Evolutionary conservation across 2,113 vertebrate species (phyloP).

Genomic region (Gyps fulvus): DNA sequence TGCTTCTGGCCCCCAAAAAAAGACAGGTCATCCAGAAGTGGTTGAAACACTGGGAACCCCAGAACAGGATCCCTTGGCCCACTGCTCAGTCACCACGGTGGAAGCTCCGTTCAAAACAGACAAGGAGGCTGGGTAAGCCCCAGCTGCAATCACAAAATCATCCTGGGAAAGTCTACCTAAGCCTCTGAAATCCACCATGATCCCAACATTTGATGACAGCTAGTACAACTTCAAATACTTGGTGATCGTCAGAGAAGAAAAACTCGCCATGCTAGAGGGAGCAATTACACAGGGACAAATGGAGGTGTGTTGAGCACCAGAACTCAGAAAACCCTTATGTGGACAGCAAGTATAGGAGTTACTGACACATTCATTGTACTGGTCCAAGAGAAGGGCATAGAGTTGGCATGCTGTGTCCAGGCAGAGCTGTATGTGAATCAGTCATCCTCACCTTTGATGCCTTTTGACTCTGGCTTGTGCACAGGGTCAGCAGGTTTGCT

Average conservation of each 20-base stretch:
- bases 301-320: background rate
- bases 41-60: background rate
- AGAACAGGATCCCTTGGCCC: background rate
- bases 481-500: background rate
- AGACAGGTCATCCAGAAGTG: background rate
- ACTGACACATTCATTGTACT: background rate
- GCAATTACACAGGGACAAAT: background rate
- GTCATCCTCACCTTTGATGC: slow-evolving; percentile 46
- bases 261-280: background rate
- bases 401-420: background rate
- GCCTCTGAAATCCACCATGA: background rate
- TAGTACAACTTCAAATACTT: background rate
- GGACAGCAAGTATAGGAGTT: background rate
- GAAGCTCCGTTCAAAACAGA: background rate
- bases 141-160: background rate
- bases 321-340: background rate
- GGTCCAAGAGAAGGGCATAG: background rate
- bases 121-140: background rate
- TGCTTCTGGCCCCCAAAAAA: background rate
- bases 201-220: background rate
- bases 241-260: background rate
- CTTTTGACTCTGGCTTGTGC: slow-evolving; percentile 2
- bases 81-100: background rate
- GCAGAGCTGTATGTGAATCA: background rate
- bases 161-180: background rate